These are phyloP conservation scores for Plectropomus leopardus DNA, from an alignment of 2,113 vertebrate genomes.

Conservation along the genomic window DNA sequence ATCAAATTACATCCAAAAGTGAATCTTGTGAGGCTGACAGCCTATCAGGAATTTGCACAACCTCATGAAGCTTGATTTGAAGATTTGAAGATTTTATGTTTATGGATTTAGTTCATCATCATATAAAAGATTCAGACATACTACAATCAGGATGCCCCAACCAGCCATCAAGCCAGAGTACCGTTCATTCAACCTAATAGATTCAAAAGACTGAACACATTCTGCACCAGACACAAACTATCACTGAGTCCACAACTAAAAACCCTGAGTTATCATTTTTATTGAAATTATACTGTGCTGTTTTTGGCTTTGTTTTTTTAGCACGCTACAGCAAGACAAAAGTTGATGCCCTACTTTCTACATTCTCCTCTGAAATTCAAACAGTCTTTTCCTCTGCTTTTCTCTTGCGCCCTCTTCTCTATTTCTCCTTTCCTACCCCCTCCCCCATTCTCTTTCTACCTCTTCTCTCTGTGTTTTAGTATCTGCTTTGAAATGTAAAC, in stretches of 20 bases:
- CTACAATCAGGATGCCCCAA: neutral
- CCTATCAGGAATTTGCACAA: neutral
- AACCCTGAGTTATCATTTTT: neutral
- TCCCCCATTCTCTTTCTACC: constrained; percentile 12
- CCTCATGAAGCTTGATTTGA: constrained; percentile 1
- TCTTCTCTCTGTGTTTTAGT: constrained; percentile 41
- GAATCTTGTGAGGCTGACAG: neutral
- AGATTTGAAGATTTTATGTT: constrained; percentile 12
- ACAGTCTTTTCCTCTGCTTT: neutral
- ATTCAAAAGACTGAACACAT: neutral
- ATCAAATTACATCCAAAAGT: neutral
- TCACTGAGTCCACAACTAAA: neutral
- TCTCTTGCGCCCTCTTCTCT: neutral
- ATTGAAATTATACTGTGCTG: neutral
- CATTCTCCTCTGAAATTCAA: constrained; percentile 23
- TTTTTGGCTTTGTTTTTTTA: constrained; percentile 27
- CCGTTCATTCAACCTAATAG: neutral
- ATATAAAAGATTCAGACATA: neutral
- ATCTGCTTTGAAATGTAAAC: constrained; percentile 74
- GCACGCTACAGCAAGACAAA: constrained; percentile 13
- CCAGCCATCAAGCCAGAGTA: neutral
- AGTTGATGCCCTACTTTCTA: constrained; percentile 46
- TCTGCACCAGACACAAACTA: neutral
- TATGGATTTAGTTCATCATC: neutral
- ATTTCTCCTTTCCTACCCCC: neutral